Percentiles rank a stretch among this genome's conserved stretches.
Conservation (phyloP, 2,113 vertebrate genomes). For the Laterallus jamaicensis region DNA sequence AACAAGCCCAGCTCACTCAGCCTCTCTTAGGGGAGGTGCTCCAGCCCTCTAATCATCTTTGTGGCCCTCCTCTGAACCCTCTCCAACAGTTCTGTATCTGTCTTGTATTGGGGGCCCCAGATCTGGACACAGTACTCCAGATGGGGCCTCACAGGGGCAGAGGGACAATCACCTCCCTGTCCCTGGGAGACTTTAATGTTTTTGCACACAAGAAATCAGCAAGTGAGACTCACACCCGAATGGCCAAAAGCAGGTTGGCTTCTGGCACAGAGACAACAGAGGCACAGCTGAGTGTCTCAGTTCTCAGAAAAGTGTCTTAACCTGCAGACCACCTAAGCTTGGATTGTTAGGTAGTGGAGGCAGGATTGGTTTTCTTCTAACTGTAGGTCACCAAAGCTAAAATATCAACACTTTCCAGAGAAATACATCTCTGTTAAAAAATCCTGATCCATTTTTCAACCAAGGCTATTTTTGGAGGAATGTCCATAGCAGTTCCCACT, state of each 20-base stretch:
- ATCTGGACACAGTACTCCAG: no score
- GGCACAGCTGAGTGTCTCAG: background rate
- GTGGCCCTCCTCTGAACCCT: no score
- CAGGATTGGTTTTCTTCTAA: background rate
- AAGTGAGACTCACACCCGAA: background rate
- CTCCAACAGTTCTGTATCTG: no score
- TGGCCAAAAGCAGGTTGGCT: background rate
- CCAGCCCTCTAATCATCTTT: no score
- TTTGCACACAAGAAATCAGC: background rate
- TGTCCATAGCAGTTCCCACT: background rate
- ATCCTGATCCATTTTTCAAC: background rate
- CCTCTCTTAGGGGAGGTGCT: no score
- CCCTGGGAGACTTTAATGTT: background rate
- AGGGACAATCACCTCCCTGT: no score
- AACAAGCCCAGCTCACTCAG: no score
- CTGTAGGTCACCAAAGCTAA: background rate
- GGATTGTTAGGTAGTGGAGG: background rate
- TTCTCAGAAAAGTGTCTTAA: background rate
- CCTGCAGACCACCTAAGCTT: background rate
- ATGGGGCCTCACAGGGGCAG: no score
- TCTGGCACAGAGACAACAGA: background rate
- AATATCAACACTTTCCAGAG: background rate
- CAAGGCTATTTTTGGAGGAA: background rate
- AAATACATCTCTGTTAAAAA: background rate
- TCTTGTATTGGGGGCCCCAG: no score